A percentile compares a stretch with the other conserved stretches of the same genome.
phyloP scores from a whole-genome alignment of 2,797 vertebrate genomes.

The Danio aesculapii region DNA sequence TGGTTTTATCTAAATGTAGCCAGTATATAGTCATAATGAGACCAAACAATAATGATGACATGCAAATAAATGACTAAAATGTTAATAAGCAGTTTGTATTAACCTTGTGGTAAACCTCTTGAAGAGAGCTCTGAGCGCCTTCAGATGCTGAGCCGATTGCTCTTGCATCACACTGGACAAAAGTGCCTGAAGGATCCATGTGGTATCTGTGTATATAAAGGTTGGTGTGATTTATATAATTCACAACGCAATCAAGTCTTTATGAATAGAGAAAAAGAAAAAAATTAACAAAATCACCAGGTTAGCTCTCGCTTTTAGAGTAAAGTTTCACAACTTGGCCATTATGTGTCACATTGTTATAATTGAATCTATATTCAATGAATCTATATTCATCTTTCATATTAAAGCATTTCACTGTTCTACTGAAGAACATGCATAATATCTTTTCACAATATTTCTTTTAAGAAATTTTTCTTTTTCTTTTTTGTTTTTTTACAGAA shows the following conservation, averaged over 20 bases:
- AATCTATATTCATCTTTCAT: no score
- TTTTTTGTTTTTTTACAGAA: no score
- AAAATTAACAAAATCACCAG: not conserved
- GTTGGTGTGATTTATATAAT: not conserved
- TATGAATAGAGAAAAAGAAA: not conserved
- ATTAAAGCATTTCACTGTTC: no score
- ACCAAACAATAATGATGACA: no score
- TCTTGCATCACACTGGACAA: slow-evolving; percentile 95
- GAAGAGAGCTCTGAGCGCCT: slow-evolving; percentile 96
- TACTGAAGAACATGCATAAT: no score
- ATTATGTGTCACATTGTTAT: no score
- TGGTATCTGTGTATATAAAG: slow-evolving; percentile 84
- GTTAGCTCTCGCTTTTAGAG: not conserved
- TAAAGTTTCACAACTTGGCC: not conserved
- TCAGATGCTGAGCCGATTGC: slow-evolving; percentile 98
- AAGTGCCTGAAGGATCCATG: slow-evolving; percentile 98
- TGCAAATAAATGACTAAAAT: no score
- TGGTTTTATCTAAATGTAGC: no score
- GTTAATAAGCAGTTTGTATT: not conserved
- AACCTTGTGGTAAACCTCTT: slow-evolving; percentile 99
- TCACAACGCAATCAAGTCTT: not conserved
- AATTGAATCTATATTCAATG: no score
- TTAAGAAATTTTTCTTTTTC: no score
- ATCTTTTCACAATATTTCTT: no score
- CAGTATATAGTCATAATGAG: no score